phyloP scores from a whole-genome alignment of 2,888 invertebrate genomes.

The Pseudeuparius sepicola region DNA sequence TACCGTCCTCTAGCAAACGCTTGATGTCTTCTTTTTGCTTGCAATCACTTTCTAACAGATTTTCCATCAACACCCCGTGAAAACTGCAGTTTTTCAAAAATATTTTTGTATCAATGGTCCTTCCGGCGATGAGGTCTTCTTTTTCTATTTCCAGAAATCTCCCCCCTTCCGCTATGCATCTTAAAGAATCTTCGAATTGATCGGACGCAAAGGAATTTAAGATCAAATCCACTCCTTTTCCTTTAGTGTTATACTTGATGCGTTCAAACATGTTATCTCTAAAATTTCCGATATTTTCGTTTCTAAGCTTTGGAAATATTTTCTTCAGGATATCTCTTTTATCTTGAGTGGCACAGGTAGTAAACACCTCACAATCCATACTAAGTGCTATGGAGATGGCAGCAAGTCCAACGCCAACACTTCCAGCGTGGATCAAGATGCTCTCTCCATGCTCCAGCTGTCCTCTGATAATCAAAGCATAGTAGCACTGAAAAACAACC shows the following conservation, averaged over 20 bases:
- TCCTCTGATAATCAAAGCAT: constrained; percentile 23
- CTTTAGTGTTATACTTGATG: constrained; percentile 67
- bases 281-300: constrained; percentile 59
- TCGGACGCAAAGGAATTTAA: constrained; percentile 86
- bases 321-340: constrained; percentile 75
- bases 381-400: constrained; percentile 83
- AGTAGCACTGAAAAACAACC: constrained; percentile 28
- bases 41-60: constrained; percentile 44
- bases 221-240: constrained; percentile 83
- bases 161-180: constrained; percentile 50
- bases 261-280: constrained; percentile 82
- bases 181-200: constrained; percentile 62
- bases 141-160: constrained; percentile 80
- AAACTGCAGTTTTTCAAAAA: constrained; percentile 66
- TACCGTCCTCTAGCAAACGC: constrained; percentile 43
- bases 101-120: constrained; percentile 46
- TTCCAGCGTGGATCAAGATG: constrained; percentile 37
- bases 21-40: constrained; percentile 44
- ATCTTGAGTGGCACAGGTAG: constrained; percentile 77
- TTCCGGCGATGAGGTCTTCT: constrained; percentile 63
- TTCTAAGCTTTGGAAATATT: constrained; percentile 69
- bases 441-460: constrained; percentile 22
- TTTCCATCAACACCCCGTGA: constrained; percentile 68
- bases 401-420: constrained; percentile 85
- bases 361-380: constrained; percentile 73